phyloP scores from a whole-genome alignment of 2,797 vertebrate species.

The Neostethus bicornis region DNA sequence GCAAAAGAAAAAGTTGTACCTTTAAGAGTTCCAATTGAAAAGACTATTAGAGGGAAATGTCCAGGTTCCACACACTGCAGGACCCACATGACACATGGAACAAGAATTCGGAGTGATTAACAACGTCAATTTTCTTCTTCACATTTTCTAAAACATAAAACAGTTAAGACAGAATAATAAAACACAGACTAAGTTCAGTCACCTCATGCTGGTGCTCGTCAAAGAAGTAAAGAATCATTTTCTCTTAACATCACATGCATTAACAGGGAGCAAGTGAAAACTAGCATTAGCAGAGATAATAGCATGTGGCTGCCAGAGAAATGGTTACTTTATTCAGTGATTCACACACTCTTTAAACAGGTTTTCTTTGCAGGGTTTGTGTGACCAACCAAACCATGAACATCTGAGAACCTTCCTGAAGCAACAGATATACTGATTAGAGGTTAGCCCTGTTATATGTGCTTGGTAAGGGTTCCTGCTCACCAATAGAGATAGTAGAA shows the following conservation, averaged over 20 bases:
- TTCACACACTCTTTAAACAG: slow-evolving; percentile 54
- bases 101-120: slow-evolving; percentile 72
- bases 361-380: background rate
- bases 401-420: slow-evolving; percentile 10
- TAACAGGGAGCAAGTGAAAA: slow-evolving; percentile 12
- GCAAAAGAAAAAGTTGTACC: slow-evolving; percentile 65
- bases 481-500: slow-evolving; percentile 99
- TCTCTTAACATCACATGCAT: slow-evolving; percentile 71
- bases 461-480: slow-evolving; percentile 60
- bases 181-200: background rate
- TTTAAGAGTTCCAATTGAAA: slow-evolving; percentile 77
- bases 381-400: background rate
- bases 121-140: slow-evolving; percentile 42
- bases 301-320: slow-evolving; percentile 70
- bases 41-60: slow-evolving; percentile 80
- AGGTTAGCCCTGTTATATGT: slow-evolving; percentile 5
- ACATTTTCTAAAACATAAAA: background rate
- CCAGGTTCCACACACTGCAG: slow-evolving; percentile 82
- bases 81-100: slow-evolving; percentile 73
- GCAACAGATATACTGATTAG: no score
- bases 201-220: slow-evolving; percentile 49
- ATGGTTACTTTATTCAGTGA: slow-evolving; percentile 72
- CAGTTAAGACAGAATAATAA: background rate
- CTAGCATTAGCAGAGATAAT: background rate
- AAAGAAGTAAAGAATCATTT: slow-evolving; percentile 73